Conservation (phyloP, 2,888 invertebrate species). For the Lysandra bellargus region DNA sequence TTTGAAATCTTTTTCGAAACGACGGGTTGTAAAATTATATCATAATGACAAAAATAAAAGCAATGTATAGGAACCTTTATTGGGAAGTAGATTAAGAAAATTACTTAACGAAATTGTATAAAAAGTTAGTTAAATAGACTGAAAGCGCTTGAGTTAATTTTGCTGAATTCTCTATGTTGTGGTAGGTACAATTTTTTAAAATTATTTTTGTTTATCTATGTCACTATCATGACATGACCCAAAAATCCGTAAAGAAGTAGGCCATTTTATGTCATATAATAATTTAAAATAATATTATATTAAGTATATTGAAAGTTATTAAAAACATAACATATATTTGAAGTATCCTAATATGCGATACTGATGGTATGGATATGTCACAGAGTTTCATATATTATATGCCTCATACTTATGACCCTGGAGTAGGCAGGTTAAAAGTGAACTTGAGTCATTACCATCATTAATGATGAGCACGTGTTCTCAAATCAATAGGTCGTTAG, state of each 20-base stretch:
- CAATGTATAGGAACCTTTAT: not conserved
- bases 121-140: too few relatives aligned
- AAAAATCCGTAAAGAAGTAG: too few relatives aligned
- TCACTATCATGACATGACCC: too few relatives aligned
- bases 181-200: too few relatives aligned
- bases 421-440: slow-evolving; percentile 31
- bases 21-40: not conserved
- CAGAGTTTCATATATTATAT: not conserved
- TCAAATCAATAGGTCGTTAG: slow-evolving; percentile 33
- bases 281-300: too few relatives aligned
- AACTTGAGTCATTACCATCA: slow-evolving; percentile 30
- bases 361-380: not conserved
- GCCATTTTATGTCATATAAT: too few relatives aligned
- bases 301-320: not conserved
- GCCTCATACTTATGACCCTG: slow-evolving; percentile 10
- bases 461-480: slow-evolving; percentile 32
- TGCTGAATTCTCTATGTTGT: too few relatives aligned
- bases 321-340: not conserved
- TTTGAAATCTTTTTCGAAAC: not conserved
- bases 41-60: not conserved
- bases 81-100: too few relatives aligned
- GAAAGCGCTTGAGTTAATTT: too few relatives aligned
- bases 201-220: too few relatives aligned
- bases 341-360: not conserved
- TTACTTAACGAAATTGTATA: too few relatives aligned